Evolutionary conservation across 1,140 invertebrate species (phyloP), one percentile per base, ranked within the genome.

Genomic region (Zophobas atratus): DNA sequence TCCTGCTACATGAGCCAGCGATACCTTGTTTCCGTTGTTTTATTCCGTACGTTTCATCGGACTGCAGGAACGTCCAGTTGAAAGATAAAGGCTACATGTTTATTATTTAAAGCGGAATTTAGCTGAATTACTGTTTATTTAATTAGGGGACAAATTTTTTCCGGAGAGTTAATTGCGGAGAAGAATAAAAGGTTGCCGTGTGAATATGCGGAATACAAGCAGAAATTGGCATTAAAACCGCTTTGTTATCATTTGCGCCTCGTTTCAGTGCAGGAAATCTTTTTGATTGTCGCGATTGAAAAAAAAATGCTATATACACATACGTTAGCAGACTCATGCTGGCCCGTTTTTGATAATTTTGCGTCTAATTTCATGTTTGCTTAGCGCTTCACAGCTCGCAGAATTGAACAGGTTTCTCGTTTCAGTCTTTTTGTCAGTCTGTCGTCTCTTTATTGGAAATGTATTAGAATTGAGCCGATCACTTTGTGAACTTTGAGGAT

Each of bases 1-100:
- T 57, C 35, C 55, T 57, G 55, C 32, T 57, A 36, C 5, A 57
- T 57, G 34, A 35, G 20, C 55, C 33, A 57, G 34, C 55, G 55
- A 57, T 57, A 57, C 55, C 55, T 57, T 57, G 55, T 57, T 57
- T 57, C 55, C 55, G 55, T 1, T 33, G 55, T 57, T 57, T 57
- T 57, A 57, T 57, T 57, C 35, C 55, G 55, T 57, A 57, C 55
- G 33, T 57, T 57, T 35, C 55, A 57, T 57, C 55, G 55, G 55
- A 2, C 8, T 57, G 55, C 55, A 57, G 35, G 3, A 57, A 34
- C 55, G 55, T 2, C 33, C 55, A 3, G 32, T 2, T 34, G 4
- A 57, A 57, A 57, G 55, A 57, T 57, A 57, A 57, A 57, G 34
- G 20, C 49, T 51, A 20, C 49, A 6, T 43, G 60, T 67, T 67